These are phyloP conservation scores for Papilio elwesi DNA, from an alignment of 2,888 invertebrate species.

Conservation along the genomic window DNA sequence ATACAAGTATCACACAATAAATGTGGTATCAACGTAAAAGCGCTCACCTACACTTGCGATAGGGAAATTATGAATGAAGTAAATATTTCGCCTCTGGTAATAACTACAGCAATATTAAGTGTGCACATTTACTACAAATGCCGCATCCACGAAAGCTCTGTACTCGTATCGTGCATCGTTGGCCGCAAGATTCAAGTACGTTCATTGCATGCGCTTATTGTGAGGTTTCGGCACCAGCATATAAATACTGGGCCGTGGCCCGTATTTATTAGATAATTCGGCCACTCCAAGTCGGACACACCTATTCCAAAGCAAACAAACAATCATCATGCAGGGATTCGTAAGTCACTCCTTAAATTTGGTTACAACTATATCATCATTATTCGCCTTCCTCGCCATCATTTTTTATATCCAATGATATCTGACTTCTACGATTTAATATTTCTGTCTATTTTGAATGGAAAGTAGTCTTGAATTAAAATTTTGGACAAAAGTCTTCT, in stretches of 20 bases:
- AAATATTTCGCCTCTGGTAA: too few species aligned
- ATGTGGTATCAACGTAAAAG: too few species aligned
- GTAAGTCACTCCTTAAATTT: constrained; percentile 59
- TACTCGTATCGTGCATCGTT: constrained; percentile 8
- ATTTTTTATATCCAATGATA: too few species aligned
- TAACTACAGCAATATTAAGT: background rate
- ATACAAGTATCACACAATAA: too few species aligned
- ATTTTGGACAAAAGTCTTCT: too few species aligned
- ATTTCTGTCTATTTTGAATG: too few species aligned
- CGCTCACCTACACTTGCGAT: too few species aligned
- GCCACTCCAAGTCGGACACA: constrained; percentile 54
- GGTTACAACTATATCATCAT: background rate
- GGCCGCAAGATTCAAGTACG: constrained; percentile 33
- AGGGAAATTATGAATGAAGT: too few species aligned
- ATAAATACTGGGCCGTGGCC: constrained; percentile 57
- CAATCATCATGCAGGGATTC: constrained; percentile 70
- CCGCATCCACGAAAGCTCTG: constrained; percentile 34
- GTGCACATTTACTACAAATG: background rate
- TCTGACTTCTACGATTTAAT: too few species aligned
- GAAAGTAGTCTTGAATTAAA: too few species aligned
- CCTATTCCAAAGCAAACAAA: constrained; percentile 53
- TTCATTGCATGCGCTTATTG: constrained; percentile 57
- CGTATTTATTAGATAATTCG: constrained; percentile 67
- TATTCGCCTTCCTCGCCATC: too few species aligned
- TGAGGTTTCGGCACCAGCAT: constrained; percentile 68